Conservation (phyloP, 2,888 invertebrate genomes). For the Caenorhabditis sulstoni region DNA sequence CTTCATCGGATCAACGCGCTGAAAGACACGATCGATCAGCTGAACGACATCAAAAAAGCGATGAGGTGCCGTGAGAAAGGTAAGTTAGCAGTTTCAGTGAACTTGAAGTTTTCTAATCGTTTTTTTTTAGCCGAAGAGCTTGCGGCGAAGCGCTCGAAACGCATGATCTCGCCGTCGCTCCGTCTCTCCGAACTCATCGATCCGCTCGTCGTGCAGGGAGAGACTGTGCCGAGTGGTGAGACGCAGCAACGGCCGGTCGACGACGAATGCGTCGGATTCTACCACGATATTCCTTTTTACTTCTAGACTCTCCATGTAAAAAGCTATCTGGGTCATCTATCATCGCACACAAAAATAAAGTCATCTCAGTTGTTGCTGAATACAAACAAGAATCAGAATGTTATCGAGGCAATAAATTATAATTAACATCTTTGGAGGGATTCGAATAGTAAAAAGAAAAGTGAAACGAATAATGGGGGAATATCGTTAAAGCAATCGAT, state of each 20-base stretch:
- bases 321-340: neutral
- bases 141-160: conserved; percentile 42
- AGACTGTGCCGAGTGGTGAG: conserved; percentile 27
- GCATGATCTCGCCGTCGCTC: conserved; percentile 57
- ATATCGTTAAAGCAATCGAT: conserved; percentile 34
- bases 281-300: conserved; percentile 52
- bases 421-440: neutral
- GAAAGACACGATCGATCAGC: conserved; percentile 54
- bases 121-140: conserved; percentile 38
- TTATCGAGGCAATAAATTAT: too few relatives aligned
- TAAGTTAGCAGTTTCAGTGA: neutral
- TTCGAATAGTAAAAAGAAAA: neutral
- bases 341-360: conserved; percentile 22
- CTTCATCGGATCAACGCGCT: conserved; percentile 53
- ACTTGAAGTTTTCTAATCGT: neutral
- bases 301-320: conserved; percentile 15
- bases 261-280: conserved; percentile 56
- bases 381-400: too few relatives aligned
- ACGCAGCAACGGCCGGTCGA: neutral
- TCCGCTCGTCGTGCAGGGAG: conserved; percentile 41
- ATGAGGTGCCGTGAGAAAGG: conserved; percentile 58
- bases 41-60: conserved; percentile 50
- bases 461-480: conserved; percentile 10
- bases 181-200: conserved; percentile 57
- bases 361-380: conserved; percentile 37